Conservation (phyloP, 2,888 invertebrate genomes). For the Orthosia incerta region DNA sequence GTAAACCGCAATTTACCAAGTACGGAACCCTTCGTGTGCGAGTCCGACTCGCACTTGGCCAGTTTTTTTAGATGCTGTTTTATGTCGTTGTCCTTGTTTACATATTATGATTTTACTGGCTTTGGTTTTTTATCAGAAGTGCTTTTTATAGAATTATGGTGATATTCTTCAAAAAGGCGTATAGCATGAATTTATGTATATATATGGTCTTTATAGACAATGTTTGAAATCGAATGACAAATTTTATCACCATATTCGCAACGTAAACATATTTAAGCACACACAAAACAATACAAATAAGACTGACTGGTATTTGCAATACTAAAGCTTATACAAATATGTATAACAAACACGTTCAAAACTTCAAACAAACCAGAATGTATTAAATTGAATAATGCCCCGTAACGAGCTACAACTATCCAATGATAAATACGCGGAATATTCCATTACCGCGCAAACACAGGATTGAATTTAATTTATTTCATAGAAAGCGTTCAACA, state of each 20-base stretch:
- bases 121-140: too few relatives aligned
- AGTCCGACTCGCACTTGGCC: too few relatives aligned
- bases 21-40: too few relatives aligned
- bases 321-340: slow-evolving; percentile 11
- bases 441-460: slow-evolving; percentile 44
- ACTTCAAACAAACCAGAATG: slow-evolving; percentile 31
- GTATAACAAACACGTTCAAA: slow-evolving; percentile 6
- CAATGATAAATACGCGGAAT: slow-evolving; percentile 36
- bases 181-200: too few relatives aligned
- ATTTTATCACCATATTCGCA: too few relatives aligned
- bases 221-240: too few relatives aligned
- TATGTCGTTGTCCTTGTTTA: background rate
- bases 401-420: slow-evolving; percentile 16
- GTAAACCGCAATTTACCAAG: too few relatives aligned
- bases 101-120: background rate
- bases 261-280: background rate
- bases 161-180: too few relatives aligned
- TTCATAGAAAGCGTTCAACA: slow-evolving; percentile 45
- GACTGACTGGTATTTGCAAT: slow-evolving; percentile 3
- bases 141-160: too few relatives aligned
- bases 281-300: slow-evolving; percentile 5
- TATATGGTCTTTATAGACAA: too few relatives aligned
- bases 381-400: slow-evolving; percentile 34
- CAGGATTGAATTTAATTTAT: slow-evolving; percentile 47
- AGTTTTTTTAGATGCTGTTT: background rate